These are phyloP conservation scores for Samia ricini DNA, from an alignment of 1,140 invertebrate genomes.

Conservation along the genomic window DNA sequence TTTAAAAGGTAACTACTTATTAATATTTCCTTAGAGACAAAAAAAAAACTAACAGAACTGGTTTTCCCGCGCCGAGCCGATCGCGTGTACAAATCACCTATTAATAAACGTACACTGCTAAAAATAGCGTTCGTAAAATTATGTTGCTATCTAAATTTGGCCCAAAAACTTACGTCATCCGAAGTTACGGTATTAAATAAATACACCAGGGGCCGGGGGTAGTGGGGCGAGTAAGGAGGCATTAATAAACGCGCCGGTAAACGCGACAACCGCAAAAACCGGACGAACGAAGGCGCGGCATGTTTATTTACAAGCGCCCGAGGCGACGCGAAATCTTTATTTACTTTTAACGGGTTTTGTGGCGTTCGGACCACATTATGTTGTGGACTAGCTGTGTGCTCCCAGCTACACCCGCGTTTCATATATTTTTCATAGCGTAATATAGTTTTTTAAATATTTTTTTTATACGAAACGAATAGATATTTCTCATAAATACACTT, in stretches of 20 bases:
- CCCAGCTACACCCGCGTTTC: no score
- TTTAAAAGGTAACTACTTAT: no score
- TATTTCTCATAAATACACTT: no score
- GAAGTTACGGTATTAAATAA: constrained; percentile 17
- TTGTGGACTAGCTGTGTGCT: no score
- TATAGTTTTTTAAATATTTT: no score
- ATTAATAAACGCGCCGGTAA: constrained; percentile 13
- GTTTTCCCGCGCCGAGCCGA: neutral
- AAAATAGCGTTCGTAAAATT: constrained; percentile 15
- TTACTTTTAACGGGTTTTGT: neutral
- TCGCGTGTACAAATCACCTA: constrained; percentile 8
- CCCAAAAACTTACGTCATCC: constrained; percentile 17
- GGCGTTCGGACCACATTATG: neutral
- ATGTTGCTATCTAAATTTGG: constrained; percentile 23
- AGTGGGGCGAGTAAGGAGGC: no score
- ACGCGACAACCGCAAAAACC: constrained; percentile 17
- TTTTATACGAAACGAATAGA: no score
- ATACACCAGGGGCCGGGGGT: neutral
- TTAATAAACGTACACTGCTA: constrained; percentile 16
- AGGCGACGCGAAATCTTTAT: neutral
- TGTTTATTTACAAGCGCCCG: neutral
- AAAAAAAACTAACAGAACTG: neutral
- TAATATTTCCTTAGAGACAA: neutral
- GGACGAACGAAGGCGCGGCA: neutral
- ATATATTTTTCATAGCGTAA: no score